These are phyloP conservation scores for Gavia stellata DNA, from an alignment of 2,113 vertebrate species.

Conservation along the genomic window DNA sequence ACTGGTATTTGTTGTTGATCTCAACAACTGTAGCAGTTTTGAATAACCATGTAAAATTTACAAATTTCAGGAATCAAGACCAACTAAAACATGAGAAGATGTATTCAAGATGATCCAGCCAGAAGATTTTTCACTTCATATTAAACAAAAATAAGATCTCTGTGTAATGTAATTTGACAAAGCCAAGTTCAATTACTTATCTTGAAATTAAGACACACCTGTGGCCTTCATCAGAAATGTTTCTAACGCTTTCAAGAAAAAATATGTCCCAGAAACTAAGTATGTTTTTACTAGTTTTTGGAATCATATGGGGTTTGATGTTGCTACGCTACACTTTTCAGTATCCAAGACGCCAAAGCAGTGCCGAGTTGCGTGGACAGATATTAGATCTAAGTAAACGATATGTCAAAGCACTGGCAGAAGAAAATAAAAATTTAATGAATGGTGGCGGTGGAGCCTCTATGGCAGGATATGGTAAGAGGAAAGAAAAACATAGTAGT, in stretches of 20 bases:
- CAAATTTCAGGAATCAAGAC: conserved; percentile 54
- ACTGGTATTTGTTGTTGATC: background rate
- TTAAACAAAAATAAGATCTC: too few species aligned
- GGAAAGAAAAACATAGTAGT: background rate
- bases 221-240: conserved; percentile 76
- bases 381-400: conserved; percentile 93
- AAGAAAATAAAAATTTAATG: conserved; percentile 87
- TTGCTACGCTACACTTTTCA: conserved; percentile 91
- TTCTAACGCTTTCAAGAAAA: conserved; percentile 85
- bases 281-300: conserved; percentile 87
- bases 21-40: background rate
- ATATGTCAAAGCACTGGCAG: conserved; percentile 93
- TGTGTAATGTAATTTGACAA: background rate
- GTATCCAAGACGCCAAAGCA: conserved; percentile 91
- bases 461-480: conserved; percentile 94
- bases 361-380: conserved; percentile 88
- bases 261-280: conserved; percentile 96
- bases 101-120: conserved; percentile 48
- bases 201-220: background rate
- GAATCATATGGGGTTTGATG: conserved; percentile 93
- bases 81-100: background rate
- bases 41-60: conserved; percentile 2
- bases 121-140: conserved; percentile 23
- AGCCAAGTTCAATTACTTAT: background rate
- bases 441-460: conserved; percentile 83